Base-by-base conservation (phyloP, 2,797 vertebrate species). In the Orientallactaga sibirica region DNA sequence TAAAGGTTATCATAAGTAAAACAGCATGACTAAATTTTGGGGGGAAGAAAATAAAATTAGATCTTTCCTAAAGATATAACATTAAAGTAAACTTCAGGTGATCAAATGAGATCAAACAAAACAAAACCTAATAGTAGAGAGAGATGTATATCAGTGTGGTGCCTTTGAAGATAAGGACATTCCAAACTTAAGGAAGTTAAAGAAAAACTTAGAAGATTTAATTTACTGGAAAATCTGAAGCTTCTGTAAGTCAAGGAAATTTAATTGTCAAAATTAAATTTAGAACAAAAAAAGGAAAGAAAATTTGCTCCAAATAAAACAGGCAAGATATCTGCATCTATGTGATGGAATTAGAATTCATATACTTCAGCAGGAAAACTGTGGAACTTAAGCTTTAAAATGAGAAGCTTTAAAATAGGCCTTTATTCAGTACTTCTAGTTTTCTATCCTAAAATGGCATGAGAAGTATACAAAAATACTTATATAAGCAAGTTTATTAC, bases 151-250 rank as follows among this genome's bases (percentile, higher is more conserved):
- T 77, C n/a, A 86, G 52, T 33, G 79, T 41, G 43, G 55, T 77
- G n/a, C 68, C 33, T 85, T 88, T 81, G 43, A 37, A 43, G 48
- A 64, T 25, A 82, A 74, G 52, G 37, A 7, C 9, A 62, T 68
- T 68, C 66, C 67, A 64, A 82, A 92, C 2, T 27, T 71, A 64
- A 90, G 68, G 14, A 48, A 78, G 29, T 14, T 66, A 25, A 89
- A 78, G n/a, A 79, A 90, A 85, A 92, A 66, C 37, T 27, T 85
- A 58, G 14, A 71, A 61, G 27, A 41, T 68, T 37, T 48, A 14
- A 77, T 4, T 67, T 41, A 86, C 33, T 78, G 66, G 70, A 88
- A 89, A 86, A 83, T 62, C n/a, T 61, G 75, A 91, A 86, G 19
- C 52, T 11, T 73, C 71, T 29, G 0, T 33, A 55, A 80, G 62